Evolutionary conservation across 2,888 invertebrate genomes (phyloP).

Genomic region (Trachelus troglodyta): DNA sequence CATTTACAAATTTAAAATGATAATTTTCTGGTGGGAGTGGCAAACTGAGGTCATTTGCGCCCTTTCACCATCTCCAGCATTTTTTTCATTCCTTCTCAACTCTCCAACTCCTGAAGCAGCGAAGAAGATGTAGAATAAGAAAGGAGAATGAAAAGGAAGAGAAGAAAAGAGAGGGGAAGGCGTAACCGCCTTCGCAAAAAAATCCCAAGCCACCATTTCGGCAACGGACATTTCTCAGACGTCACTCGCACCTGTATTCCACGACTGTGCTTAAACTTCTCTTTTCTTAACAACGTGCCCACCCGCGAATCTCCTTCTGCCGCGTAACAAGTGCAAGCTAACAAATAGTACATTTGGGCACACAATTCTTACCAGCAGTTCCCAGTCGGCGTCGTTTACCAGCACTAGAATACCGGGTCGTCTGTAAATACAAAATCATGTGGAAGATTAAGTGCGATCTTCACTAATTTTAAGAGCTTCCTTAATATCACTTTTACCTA

Average conservation of each 20-base stretch:
- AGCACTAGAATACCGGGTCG: conserved; percentile 94
- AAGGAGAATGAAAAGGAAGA: background rate
- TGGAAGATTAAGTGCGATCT: background rate
- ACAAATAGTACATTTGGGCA: background rate
- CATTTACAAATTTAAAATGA: conserved; percentile 59
- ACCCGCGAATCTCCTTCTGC: background rate
- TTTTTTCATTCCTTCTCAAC: conserved; percentile 12
- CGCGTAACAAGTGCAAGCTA: background rate
- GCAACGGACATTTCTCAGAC: conserved; percentile 41
- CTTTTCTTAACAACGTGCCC: background rate
- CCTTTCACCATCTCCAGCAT: conserved; percentile 32
- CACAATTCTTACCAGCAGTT: conserved; percentile 74
- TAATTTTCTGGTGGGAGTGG: conserved; percentile 50
- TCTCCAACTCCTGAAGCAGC: conserved; percentile 4
- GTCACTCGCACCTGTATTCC: conserved; percentile 38
- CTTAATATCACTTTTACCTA: background rate
- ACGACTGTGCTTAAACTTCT: conserved; percentile 7
- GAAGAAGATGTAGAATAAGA: background rate
- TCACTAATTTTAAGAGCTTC: background rate
- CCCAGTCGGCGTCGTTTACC: conserved; percentile 97
- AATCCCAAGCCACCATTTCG: conserved; percentile 21
- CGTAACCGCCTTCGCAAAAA: conserved; percentile 29
- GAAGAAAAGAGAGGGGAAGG: background rate
- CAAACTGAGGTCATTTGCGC: conserved; percentile 49
- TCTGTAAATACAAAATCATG: conserved; percentile 64